Base-by-base conservation (phyloP, 1,140 invertebrate genomes). In the Psix sp. region DNA sequence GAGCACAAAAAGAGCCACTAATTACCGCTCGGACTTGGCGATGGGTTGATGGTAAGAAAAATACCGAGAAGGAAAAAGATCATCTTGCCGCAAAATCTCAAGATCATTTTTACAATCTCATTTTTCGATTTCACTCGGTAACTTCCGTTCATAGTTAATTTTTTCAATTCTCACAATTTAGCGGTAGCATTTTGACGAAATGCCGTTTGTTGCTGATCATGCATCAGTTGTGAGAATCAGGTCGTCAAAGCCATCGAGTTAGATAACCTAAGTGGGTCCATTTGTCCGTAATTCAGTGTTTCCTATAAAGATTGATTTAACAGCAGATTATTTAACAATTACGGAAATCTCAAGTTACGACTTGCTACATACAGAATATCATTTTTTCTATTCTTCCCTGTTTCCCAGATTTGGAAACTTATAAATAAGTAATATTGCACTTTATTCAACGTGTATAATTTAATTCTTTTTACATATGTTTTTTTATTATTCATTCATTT, bases 1-100 rank as follows among this genome's bases (percentile, higher is more conserved):
- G 96, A 0, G 95, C 94, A 0, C 92, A 94, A 77, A 95, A 95
- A 78, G 95, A 96, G 72, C 94, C 94, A 0, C 91, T 93, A 7
- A 89, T 94, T 21, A 94, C 92, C 0, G 92, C 92, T 0, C 89
- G 93, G 48, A 95, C 92, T 1, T 97, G 95, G 95, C 92, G 92
- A 85, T 96, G 95, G 95, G 93, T 96, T 13, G 92, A 95, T 80
- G 94, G 95, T 96, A 86, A 89, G 90, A 26, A 38, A 60, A 36
- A 36, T 13, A 26, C 13, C 35, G 31, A 66, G n/a, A 24, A 31
- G 11, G 18, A 57, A 39, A 70, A 15, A 59, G 39, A 9, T 21
- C 18, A 17, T 51, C 56, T 62, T 14, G 29, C 39, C 6, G 9
- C 14, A 9, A 16, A 35, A 45, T 66, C 20, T 31, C 38, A 16